Conservation (phyloP, 2,113 vertebrate genomes). For the Ceyx margarethae region DNA sequence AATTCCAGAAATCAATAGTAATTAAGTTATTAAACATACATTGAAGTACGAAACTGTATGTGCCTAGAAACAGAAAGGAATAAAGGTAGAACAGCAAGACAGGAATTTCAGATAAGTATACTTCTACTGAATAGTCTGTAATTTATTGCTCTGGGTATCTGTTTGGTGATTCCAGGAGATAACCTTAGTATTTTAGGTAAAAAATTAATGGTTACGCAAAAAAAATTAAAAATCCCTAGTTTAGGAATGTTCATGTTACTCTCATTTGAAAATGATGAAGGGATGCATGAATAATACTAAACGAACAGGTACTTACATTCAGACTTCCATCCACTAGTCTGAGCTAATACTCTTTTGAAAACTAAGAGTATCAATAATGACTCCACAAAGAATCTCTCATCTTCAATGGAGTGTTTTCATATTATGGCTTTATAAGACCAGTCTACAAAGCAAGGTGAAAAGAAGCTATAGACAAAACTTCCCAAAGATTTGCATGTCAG, state of each 20-base stretch:
- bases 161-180: not conserved
- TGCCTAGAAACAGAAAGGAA: not conserved
- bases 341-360: not conserved
- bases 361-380: not conserved
- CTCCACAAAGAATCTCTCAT: not conserved
- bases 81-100: not conserved
- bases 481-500: no score
- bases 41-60: rapidly evolving
- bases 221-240: not conserved
- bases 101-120: not conserved
- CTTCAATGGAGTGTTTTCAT: constrained; percentile 19
- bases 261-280: not conserved
- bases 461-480: constrained; percentile 13
- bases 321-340: not conserved
- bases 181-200: not conserved
- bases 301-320: not conserved
- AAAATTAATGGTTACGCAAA: not conserved
- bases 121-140: not conserved
- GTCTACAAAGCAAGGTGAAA: constrained; percentile 42
- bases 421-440: constrained; percentile 29
- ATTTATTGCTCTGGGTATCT: not conserved
- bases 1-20: not conserved
- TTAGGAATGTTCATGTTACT: not conserved
- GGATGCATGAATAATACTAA: not conserved
- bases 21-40: not conserved